Conservation (phyloP, 2,797 vertebrate genomes). For the Odontamblyopus rebecca region DNA sequence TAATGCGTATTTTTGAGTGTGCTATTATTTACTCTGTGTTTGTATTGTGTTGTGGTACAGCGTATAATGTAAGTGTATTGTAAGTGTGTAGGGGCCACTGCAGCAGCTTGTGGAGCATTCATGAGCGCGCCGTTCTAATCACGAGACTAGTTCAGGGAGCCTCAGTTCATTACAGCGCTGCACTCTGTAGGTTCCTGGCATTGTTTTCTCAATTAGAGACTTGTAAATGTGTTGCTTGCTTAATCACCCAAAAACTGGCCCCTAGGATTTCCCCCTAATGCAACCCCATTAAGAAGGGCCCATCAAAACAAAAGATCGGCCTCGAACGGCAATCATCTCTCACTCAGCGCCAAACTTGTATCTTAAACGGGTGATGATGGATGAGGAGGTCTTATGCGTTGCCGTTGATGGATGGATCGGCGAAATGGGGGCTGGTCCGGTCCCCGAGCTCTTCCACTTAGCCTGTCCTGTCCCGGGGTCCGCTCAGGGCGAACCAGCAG, state of each 20-base stretch:
- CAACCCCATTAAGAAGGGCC: conserved; percentile 77
- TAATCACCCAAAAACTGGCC: conserved; percentile 80
- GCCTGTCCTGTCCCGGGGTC: conserved; percentile 52
- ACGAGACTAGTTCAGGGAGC: conserved; percentile 58
- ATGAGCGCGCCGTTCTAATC: conserved; percentile 52
- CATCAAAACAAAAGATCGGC: conserved; percentile 80
- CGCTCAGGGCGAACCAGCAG: conserved; percentile 32
- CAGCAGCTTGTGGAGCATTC: conserved; percentile 17
- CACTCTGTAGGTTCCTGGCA: conserved; percentile 69
- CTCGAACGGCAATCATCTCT: conserved; percentile 77
- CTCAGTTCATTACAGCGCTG: conserved; percentile 70
- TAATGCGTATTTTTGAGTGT: background rate
- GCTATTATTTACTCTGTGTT: background rate
- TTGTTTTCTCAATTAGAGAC: conserved; percentile 79
- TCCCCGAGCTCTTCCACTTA: conserved; percentile 54
- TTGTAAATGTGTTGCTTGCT: conserved; percentile 82
- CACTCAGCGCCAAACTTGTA: conserved; percentile 73
- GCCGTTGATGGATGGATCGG: conserved; percentile 56
- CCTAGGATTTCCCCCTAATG: conserved; percentile 73
- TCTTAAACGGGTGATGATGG: conserved; percentile 77
- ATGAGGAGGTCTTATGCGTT: conserved; percentile 57
- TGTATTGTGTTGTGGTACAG: background rate
- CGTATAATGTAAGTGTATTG: background rate
- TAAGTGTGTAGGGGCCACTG: background rate
- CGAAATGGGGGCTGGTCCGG: conserved; percentile 26